These are phyloP conservation scores for Sisor rabdophorus DNA, from an alignment of 2,113 vertebrate genomes.

Conservation along the genomic window DNA sequence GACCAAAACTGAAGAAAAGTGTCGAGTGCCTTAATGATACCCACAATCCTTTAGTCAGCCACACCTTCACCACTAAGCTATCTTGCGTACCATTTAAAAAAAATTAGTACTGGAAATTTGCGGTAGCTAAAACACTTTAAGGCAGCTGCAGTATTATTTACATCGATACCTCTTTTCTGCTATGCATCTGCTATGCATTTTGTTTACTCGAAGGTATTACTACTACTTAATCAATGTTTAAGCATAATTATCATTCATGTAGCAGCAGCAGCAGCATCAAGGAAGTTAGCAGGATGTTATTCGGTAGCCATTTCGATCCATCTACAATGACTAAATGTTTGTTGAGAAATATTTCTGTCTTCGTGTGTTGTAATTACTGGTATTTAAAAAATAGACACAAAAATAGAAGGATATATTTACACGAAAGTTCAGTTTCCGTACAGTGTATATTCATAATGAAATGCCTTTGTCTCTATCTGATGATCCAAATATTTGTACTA, in stretches of 20 bases:
- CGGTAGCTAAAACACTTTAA: background rate
- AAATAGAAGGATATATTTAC: background rate
- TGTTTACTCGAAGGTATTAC: background rate
- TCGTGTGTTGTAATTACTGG: background rate
- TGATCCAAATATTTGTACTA: background rate
- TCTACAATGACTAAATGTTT: background rate
- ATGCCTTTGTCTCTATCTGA: background rate
- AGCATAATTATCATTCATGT: background rate
- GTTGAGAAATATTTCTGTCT: background rate
- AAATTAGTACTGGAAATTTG: background rate
- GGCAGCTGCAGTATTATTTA: background rate
- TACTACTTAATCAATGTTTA: background rate
- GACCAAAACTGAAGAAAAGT: conserved; percentile 1
- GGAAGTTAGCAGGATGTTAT: background rate
- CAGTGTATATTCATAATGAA: background rate
- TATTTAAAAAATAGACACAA: background rate
- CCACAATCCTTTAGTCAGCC: too few species aligned
- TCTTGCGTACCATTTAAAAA: too few species aligned
- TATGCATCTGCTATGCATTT: background rate
- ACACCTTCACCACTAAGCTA: too few species aligned
- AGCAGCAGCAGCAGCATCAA: background rate
- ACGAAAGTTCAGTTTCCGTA: too few species aligned
- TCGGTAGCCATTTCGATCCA: background rate
- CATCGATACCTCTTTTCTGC: background rate
- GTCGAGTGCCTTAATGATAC: background rate